Evolutionary conservation across 2,113 vertebrate species (phyloP), one percentile per base, ranked within the genome.

Genomic region (Seriola dumerili): DNA sequence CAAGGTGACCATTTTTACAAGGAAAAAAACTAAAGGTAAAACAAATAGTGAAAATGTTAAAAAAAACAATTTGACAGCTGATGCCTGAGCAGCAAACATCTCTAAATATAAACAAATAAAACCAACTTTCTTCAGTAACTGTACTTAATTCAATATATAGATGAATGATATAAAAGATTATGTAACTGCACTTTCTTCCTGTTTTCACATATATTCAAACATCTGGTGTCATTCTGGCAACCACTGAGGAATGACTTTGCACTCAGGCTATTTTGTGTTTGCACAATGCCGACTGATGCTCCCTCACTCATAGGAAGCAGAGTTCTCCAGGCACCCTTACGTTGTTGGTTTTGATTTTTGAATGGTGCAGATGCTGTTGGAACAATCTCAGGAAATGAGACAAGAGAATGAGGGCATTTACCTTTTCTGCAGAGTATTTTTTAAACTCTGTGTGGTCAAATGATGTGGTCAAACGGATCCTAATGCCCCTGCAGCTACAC

Each of bases 311-410:
- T 32, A 77, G 85, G 89, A 93, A 87, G 57, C 25, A 17, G 48
- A 29, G 34, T 67, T 58, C 34, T 79, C 58, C 9, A 40, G 66
- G 76, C 61, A 58, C 44, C 57, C 42, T 44, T 66, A 9, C 71
- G 19, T 19, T 52, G 61, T 71, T 81, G n/a, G 70, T 67, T 77
- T 57, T 78, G 46, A 86, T 72, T 55, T 69, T 42, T 42, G 40
- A 42, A 58, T 54, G 81, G 32, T 11, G 17, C 64, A 89, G 46
- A 82, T 59, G 44, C 19, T 52, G 23, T 42, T 50, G n/a, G 36
- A 85, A 88, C 86, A 92, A 89, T 89, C 32, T 78, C 66, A 91
- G 89, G 90, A 93, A 92, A 89, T 80, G 25, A 65, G 68, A 6
- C 46, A 19, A 42, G 48, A 65, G 16, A 83, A 74, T 61, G 32